A percentile compares a stretch with the other conserved stretches of the same genome.
phyloP scores from a whole-genome alignment of 2,888 invertebrate genomes.

The Brenthis daphne region DNA sequence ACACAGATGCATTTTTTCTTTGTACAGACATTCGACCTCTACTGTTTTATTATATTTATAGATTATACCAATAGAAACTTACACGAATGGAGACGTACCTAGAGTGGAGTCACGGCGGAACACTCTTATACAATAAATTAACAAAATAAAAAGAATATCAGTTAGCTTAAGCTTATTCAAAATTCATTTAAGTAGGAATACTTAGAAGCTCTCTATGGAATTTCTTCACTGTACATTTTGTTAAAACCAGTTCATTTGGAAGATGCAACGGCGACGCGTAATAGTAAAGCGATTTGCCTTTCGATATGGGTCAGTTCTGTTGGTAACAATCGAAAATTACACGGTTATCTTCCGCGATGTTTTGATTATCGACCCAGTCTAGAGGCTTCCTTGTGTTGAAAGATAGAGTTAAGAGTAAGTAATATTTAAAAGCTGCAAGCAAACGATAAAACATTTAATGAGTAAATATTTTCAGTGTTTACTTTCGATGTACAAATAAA shows the following conservation, averaged over 20 bases:
- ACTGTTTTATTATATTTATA: too few species aligned
- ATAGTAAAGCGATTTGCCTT: slow-evolving; percentile 33
- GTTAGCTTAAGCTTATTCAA: too few species aligned
- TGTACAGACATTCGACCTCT: too few species aligned
- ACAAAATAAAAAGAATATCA: too few species aligned
- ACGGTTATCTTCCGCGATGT: slow-evolving; percentile 33
- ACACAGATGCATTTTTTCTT: too few species aligned
- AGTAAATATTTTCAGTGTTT: too few species aligned
- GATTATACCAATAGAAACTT: too few species aligned
- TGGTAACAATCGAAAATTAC: slow-evolving; percentile 36
- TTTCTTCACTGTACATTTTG: background rate
- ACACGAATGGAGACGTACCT: too few species aligned
- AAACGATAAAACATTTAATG: background rate
- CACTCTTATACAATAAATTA: too few species aligned
- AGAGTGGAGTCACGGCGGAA: too few species aligned
- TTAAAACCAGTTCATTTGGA: slow-evolving; percentile 5
- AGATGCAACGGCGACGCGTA: slow-evolving; percentile 26
- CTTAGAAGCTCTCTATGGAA: background rate
- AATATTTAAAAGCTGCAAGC: background rate
- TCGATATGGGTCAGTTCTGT: slow-evolving; percentile 33
- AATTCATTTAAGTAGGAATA: too few species aligned
- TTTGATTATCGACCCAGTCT: slow-evolving; percentile 30
- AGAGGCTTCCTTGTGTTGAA: slow-evolving; percentile 28
- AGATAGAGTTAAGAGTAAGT: slow-evolving; percentile 7
- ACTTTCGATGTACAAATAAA: too few species aligned